Conservation (phyloP, 2,113 vertebrate genomes). For the Etia nguti region DNA sequence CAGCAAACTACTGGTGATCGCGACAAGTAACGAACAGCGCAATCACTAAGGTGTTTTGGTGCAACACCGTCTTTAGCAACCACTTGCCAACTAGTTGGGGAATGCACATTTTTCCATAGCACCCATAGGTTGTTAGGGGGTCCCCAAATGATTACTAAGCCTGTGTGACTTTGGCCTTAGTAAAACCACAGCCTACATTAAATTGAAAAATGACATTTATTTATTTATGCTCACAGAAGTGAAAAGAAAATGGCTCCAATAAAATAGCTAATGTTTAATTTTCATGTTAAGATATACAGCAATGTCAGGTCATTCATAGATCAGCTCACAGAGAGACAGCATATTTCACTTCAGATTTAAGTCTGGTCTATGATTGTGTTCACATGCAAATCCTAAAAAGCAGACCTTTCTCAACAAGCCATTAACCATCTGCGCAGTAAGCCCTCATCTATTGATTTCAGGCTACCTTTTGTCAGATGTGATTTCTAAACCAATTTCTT, state of each 20-base stretch:
- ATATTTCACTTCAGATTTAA: neutral
- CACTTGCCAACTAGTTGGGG: neutral
- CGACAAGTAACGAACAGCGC: neutral
- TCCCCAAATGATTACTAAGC: neutral
- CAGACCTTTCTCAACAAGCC: neutral
- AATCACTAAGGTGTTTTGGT: neutral
- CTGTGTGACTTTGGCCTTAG: neutral
- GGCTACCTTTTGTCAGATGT: conserved; percentile 24
- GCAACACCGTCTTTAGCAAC: neutral
- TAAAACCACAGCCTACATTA: neutral
- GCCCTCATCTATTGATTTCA: neutral
- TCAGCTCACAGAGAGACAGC: neutral
- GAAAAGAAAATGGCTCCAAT: neutral
- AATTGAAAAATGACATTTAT: neutral
- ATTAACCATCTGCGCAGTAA: neutral
- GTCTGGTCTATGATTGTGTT: neutral
- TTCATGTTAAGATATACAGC: neutral
- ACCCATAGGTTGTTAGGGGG: neutral
- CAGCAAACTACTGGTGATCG: neutral
- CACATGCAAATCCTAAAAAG: neutral
- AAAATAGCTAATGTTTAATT: neutral
- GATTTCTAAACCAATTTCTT: conserved; percentile 27
- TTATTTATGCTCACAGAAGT: neutral
- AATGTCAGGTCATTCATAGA: neutral
- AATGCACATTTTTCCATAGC: neutral